Conservation (phyloP, 2,888 invertebrate species). For the Arrhopalites spinosus region DNA sequence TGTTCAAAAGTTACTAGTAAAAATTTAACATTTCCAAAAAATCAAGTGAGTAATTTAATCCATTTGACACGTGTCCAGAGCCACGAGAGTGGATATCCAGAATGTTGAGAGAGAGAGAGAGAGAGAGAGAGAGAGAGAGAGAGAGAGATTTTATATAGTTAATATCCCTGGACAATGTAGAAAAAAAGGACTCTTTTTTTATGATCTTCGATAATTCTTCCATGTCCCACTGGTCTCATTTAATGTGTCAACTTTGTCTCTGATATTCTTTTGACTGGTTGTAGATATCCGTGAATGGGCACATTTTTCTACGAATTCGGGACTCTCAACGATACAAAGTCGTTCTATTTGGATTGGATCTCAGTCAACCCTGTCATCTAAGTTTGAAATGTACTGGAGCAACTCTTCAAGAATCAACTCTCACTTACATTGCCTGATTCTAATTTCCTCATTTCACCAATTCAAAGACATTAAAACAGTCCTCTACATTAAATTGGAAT, state of each 20-base stretch:
- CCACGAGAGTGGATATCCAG: not conserved
- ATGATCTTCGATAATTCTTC: slow-evolving; percentile 31
- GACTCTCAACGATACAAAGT: slow-evolving; percentile 55
- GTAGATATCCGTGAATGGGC: slow-evolving; percentile 56
- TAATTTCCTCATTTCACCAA: too few species aligned
- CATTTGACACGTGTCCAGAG: slow-evolving; percentile 4
- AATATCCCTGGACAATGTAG: not conserved
- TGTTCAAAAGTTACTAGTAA: too few species aligned
- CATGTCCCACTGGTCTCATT: slow-evolving; percentile 29
- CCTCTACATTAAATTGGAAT: too few species aligned
- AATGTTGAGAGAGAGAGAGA: not conserved
- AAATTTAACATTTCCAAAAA: not conserved
- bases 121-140: not conserved
- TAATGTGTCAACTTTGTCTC: slow-evolving; percentile 9
- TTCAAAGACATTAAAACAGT: too few species aligned
- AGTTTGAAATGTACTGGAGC: slow-evolving; percentile 50
- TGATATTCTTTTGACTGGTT: slow-evolving; percentile 2
- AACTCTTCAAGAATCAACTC: slow-evolving; percentile 49
- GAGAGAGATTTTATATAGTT: not conserved
- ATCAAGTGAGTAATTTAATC: not conserved
- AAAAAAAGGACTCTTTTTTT: slow-evolving; percentile 11
- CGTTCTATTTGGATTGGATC: slow-evolving; percentile 55
- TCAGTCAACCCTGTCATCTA: slow-evolving; percentile 51
- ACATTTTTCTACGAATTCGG: slow-evolving; percentile 53
- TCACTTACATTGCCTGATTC: slow-evolving; percentile 54